These are phyloP conservation scores for Heterotis niloticus DNA, from an alignment of 2,113 vertebrate species.

Conservation along the genomic window DNA sequence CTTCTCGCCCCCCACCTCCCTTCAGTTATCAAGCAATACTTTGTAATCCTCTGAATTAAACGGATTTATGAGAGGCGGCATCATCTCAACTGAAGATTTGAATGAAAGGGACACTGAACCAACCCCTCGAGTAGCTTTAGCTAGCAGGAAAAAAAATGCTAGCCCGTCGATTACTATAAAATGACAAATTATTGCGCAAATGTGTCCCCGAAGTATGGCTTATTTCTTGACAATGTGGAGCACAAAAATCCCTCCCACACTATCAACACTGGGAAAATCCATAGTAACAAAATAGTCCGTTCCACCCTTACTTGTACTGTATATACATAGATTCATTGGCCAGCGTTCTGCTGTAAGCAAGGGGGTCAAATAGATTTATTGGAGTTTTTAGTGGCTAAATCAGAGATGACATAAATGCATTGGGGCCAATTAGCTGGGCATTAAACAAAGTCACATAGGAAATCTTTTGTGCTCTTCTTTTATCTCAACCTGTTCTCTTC, in stretches of 20 bases:
- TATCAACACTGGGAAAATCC: too few relatives aligned
- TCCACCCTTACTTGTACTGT: too few relatives aligned
- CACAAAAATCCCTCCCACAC: neutral
- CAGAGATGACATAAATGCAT: neutral
- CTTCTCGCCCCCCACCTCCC: neutral
- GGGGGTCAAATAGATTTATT: neutral
- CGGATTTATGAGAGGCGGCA: conserved; percentile 15
- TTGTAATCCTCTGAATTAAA: conserved; percentile 21
- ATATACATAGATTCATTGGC: too few relatives aligned
- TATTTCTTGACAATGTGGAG: neutral
- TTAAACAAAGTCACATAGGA: neutral
- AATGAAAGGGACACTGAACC: conserved; percentile 14
- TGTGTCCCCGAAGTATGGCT: neutral
- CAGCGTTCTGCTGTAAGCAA: too few relatives aligned
- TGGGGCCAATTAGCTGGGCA: neutral
- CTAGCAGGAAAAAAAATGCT: neutral
- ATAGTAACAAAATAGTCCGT: too few relatives aligned
- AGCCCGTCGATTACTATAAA: too few relatives aligned
- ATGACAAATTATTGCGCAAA: too few relatives aligned
- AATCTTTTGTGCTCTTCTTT: neutral
- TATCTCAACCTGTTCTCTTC: conserved; percentile 4
- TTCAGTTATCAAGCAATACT: conserved; percentile 18
- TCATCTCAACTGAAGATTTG: conserved; percentile 1
- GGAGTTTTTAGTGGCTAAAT: neutral
- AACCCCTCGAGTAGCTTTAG: conserved; percentile 4